These are phyloP conservation scores for Orchesella cincta DNA, from an alignment of 1,140 invertebrate species.

Conservation along the genomic window DNA sequence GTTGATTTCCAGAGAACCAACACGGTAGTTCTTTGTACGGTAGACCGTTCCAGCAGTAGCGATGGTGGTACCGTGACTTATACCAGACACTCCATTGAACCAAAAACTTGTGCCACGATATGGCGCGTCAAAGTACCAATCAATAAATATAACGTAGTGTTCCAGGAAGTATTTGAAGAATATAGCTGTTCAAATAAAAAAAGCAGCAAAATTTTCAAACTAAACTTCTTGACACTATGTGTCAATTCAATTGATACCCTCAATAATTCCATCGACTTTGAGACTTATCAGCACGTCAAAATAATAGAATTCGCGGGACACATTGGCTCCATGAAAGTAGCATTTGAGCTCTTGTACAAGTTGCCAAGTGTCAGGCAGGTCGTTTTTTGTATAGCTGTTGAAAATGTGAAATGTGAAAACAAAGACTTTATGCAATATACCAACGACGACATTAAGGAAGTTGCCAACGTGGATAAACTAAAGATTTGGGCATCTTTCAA, in stretches of 20 bases:
- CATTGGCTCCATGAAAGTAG: neutral
- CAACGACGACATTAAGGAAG: no score
- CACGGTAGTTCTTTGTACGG: no score
- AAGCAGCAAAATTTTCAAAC: neutral
- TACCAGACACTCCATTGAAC: no score
- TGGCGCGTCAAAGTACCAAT: neutral
- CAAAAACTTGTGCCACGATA: no score
- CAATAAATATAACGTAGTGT: neutral
- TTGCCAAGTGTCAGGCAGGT: neutral
- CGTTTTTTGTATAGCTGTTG: neutral
- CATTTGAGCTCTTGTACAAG: neutral
- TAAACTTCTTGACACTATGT: neutral
- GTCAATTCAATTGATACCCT: neutral
- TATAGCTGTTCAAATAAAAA: neutral
- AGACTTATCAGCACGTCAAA: neutral
- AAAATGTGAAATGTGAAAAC: no score
- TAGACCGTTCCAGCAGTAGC: no score
- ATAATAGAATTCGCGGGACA: neutral
- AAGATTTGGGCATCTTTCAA: no score
- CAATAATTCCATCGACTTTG: neutral
- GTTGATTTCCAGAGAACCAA: no score
- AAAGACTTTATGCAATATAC: no score
- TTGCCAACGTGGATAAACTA: no score
- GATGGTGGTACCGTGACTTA: no score
- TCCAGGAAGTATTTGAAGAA: neutral